phyloP scores from a whole-genome alignment of 2,797 vertebrate genomes.

The Myiotriccus ornatus region DNA sequence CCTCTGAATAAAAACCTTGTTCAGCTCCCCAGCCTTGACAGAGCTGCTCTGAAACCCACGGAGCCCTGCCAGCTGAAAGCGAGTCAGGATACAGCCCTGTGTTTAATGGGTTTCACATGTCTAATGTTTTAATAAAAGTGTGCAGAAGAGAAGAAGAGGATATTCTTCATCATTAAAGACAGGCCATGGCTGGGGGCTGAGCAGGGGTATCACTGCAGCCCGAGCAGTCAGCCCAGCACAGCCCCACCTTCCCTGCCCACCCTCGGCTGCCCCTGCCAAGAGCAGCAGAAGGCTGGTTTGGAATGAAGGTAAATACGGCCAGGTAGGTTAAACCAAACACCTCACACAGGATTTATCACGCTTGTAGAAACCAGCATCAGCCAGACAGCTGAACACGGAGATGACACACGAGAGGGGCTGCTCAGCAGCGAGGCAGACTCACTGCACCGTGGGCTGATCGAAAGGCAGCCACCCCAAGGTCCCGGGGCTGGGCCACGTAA shows the following conservation, averaged over 20 bases:
- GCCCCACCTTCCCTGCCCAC: not conserved
- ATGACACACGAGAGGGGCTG: not conserved
- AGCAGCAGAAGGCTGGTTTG: not conserved
- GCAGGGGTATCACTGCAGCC: not conserved
- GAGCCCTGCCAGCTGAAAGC: conserved; percentile 19
- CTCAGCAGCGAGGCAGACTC: not conserved
- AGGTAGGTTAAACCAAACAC: not conserved
- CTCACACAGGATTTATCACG: not conserved
- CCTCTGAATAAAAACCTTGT: not conserved
- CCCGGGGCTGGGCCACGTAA: not conserved
- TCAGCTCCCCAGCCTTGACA: conserved; percentile 1
- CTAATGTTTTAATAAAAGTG: not conserved
- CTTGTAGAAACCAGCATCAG: not conserved
- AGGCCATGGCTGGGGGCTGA: not conserved
- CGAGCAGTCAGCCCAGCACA: not conserved
- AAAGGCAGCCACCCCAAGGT: not conserved
- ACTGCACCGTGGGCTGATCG: not conserved
- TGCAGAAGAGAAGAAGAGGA: not conserved
- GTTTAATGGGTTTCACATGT: not conserved
- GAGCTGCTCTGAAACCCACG: not conserved
- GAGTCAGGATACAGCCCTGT: not conserved
- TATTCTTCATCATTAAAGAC: not conserved
- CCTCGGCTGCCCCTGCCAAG: not conserved
- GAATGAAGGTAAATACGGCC: not conserved
- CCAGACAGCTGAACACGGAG: not conserved